Evolutionary conservation across 2,888 invertebrate species (phyloP).

Genomic region (Euphydryas editha): DNA sequence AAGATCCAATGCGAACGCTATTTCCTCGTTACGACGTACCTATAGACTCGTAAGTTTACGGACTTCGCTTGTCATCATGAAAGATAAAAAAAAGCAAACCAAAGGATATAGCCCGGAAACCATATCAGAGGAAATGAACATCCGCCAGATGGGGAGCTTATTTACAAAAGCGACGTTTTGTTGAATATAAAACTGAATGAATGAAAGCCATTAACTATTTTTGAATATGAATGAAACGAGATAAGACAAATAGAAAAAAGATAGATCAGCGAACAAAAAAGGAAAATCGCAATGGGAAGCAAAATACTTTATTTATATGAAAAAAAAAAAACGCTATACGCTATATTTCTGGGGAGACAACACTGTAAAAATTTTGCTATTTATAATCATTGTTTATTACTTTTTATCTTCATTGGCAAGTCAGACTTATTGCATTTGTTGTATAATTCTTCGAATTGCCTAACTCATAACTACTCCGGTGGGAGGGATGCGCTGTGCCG

Average conservation of each 20-base stretch:
- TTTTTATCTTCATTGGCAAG: too few relatives aligned
- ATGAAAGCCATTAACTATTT: conserved; percentile 41
- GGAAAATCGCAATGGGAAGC: conserved; percentile 47
- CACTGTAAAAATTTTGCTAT: too few relatives aligned
- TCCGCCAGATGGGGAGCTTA: conserved; percentile 79
- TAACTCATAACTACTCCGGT: too few relatives aligned
- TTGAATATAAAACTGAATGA: conserved; percentile 42
- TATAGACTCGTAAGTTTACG: conserved; percentile 50
- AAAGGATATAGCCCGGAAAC: conserved; percentile 73
- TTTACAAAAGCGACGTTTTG: conserved; percentile 42
- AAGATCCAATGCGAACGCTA: conserved; percentile 4
- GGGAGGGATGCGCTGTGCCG: too few relatives aligned
- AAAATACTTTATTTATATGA: conserved; percentile 43
- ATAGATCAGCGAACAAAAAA: conserved; percentile 25
- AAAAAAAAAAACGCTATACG: too few relatives aligned
- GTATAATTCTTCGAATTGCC: too few relatives aligned
- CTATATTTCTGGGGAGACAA: too few relatives aligned
- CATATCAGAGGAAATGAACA: conserved; percentile 76
- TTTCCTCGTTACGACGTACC: not conserved
- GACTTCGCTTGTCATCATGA: conserved; percentile 65
- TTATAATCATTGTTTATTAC: too few relatives aligned
- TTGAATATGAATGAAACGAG: conserved; percentile 39
- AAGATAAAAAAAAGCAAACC: conserved; percentile 71
- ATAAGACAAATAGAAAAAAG: conserved; percentile 21
- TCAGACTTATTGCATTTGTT: too few relatives aligned